These are phyloP conservation scores for Conops quadrifasciatus DNA, from an alignment of 2,888 invertebrate genomes.

Conservation along the genomic window DNA sequence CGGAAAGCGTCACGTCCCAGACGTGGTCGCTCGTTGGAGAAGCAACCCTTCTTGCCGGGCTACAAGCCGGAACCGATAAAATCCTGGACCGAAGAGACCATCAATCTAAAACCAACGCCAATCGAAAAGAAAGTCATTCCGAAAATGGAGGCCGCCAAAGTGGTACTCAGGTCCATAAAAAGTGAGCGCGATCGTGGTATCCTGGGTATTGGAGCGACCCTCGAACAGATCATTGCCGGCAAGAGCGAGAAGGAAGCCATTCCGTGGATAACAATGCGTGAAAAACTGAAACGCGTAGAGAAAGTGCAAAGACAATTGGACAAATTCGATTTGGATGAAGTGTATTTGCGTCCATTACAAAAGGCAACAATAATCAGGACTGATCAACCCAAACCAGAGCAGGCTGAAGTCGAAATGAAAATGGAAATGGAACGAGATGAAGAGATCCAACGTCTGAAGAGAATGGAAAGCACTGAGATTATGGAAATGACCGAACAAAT, in stretches of 20 bases:
- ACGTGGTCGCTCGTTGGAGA: conserved; percentile 67
- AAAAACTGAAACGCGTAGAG: conserved; percentile 61
- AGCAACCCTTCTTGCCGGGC: conserved; percentile 61
- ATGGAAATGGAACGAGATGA: conserved; percentile 65
- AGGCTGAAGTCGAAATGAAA: conserved; percentile 51
- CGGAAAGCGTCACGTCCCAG: conserved; percentile 60
- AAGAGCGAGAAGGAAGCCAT: conserved; percentile 62
- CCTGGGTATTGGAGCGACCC: conserved; percentile 60
- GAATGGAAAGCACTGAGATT: conserved; percentile 62
- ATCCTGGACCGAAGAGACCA: conserved; percentile 74
- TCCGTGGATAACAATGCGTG: conserved; percentile 64
- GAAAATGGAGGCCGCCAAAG: conserved; percentile 66
- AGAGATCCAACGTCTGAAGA: conserved; percentile 61
- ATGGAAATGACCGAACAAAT: conserved; percentile 63
- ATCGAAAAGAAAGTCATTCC: conserved; percentile 68
- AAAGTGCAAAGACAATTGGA: conserved; percentile 63
- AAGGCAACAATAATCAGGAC: conserved; percentile 47
- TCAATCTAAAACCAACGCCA: conserved; percentile 71
- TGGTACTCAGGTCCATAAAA: conserved; percentile 67
- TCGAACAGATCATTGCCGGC: conserved; percentile 62
- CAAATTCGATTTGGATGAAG: conserved; percentile 64
- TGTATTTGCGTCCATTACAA: conserved; percentile 63
- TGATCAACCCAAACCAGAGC: conserved; percentile 51
- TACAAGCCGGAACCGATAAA: conserved; percentile 64
- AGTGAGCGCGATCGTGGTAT: conserved; percentile 64